Conservation (phyloP, 2,797 vertebrate genomes). For the Rhynchotus rufescens region DNA sequence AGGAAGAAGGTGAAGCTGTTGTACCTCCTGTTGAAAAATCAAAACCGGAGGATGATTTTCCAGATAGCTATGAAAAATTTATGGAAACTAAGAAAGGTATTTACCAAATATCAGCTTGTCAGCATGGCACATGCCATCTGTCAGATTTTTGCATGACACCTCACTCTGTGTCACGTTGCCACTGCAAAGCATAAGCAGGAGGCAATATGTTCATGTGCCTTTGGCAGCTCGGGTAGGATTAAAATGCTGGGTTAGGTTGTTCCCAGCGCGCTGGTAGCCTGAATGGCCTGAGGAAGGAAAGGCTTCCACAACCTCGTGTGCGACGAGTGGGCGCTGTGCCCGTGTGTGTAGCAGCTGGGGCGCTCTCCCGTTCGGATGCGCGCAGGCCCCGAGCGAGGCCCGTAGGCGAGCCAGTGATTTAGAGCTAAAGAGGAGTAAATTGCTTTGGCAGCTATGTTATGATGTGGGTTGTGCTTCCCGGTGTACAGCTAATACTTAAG, state of each 20-base stretch:
- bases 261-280: neutral
- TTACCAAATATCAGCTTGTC: neutral
- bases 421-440: neutral
- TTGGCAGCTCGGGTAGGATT: neutral
- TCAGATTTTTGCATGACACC: too few species aligned
- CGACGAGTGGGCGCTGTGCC: rapidly evolving
- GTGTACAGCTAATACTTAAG: slow-evolving; percentile 13
- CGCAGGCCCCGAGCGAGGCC: neutral
- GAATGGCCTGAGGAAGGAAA: neutral
- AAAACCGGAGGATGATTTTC: slow-evolving; percentile 93
- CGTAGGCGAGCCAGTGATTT: neutral
- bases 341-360: rapidly evolving
- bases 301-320: rapidly evolving
- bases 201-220: neutral
- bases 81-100: slow-evolving; percentile 99
- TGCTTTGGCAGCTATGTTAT: neutral
- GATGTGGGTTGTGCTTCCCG: neutral
- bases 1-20: slow-evolving; percentile 91
- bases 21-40: slow-evolving; percentile 88
- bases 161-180: neutral
- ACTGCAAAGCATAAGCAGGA: neutral
- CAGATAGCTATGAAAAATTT: slow-evolving; percentile 97
- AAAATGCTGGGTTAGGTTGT: neutral
- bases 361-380: neutral
- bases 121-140: neutral